These are phyloP conservation scores for Euura saliciscinereae DNA, from an alignment of 1,140 invertebrate genomes.

Conservation along the genomic window DNA sequence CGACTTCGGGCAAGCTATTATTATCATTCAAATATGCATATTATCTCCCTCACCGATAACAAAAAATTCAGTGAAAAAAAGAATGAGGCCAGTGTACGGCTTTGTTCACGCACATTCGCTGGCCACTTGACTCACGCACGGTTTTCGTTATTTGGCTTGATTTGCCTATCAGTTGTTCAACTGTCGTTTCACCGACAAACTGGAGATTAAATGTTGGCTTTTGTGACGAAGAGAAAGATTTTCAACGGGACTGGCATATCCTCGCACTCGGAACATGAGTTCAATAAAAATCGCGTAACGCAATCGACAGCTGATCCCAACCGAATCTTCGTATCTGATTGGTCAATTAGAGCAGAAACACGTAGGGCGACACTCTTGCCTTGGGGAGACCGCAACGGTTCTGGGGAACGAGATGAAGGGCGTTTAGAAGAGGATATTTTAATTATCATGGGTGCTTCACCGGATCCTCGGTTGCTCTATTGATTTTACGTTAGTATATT, in stretches of 20 bases:
- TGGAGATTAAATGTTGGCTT: neutral
- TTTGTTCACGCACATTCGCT: neutral
- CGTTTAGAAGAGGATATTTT: conserved; percentile 53
- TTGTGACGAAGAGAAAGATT: neutral
- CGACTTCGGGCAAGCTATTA: conserved; percentile 1
- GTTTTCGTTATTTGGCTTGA: conserved; percentile 3
- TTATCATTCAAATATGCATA: conserved; percentile 1
- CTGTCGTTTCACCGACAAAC: neutral
- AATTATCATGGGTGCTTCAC: conserved; percentile 52
- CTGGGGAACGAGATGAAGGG: conserved; percentile 19
- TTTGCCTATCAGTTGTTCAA: neutral
- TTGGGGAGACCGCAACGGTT: conserved; percentile 33
- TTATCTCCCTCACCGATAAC: neutral
- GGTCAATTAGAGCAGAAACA: conserved; percentile 60
- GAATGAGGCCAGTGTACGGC: neutral
- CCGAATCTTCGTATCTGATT: conserved; percentile 55
- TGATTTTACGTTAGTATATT: conserved; percentile 47
- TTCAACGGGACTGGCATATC: neutral
- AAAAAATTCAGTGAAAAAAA: neutral
- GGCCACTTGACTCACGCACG: neutral
- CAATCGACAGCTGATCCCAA: conserved; percentile 55
- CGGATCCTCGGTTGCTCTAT: conserved; percentile 40
- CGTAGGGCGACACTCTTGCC: conserved; percentile 49
- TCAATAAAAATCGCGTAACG: neutral
- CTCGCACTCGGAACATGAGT: neutral